These are phyloP conservation scores for Diachasmimorpha longicaudata DNA, from an alignment of 1,140 invertebrate species.

Conservation along the genomic window DNA sequence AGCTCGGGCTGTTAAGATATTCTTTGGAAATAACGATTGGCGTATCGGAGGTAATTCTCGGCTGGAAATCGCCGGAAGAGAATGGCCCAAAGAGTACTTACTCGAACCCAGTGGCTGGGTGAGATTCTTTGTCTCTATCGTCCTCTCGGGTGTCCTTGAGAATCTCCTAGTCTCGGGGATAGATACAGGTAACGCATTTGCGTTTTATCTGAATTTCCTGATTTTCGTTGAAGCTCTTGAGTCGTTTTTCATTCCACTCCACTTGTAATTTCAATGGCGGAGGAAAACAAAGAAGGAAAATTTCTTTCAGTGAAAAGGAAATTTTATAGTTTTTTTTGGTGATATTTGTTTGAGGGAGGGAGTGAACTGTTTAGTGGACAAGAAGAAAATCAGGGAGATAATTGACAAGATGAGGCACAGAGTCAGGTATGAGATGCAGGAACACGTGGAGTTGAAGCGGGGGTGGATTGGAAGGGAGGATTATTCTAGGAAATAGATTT, in stretches of 20 bases:
- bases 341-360: too few species aligned
- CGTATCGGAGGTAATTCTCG: constrained; percentile 53
- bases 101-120: constrained; percentile 8
- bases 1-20: constrained; percentile 51
- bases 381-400: too few species aligned
- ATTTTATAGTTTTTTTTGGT: too few species aligned
- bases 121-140: constrained; percentile 51
- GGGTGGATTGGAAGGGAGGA: too few species aligned
- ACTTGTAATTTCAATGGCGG: not conserved
- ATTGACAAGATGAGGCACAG: too few species aligned
- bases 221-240: not conserved
- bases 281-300: not conserved
- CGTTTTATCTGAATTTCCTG: not conserved
- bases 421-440: too few species aligned
- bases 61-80: constrained; percentile 57
- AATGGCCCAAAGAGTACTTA: constrained; percentile 47
- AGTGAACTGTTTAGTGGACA: too few species aligned
- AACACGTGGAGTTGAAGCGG: too few species aligned
- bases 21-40: constrained; percentile 53
- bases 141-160: constrained; percentile 54
- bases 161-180: constrained; percentile 42
- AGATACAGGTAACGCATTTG: not conserved
- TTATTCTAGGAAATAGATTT: too few species aligned
- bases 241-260: not conserved
- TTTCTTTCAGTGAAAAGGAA: too few species aligned